Base-by-base conservation (phyloP, 2,888 invertebrate species). In the Sicus ferrugineus region DNA sequence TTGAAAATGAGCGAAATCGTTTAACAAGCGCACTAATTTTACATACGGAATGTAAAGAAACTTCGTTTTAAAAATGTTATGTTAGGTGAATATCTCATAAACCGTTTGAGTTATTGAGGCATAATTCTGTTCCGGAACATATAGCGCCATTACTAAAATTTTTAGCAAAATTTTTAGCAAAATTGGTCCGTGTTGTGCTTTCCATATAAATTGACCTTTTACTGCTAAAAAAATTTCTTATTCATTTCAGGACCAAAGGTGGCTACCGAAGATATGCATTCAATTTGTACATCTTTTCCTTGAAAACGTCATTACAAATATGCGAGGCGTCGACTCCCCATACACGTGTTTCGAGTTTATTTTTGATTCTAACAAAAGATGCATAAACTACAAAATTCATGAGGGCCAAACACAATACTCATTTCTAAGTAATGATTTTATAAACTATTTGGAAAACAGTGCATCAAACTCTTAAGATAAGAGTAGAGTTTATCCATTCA, bases 371-470 rank as follows among this genome's bases (percentile, higher is more conserved):
- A 6, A 23, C 46, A 31, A 16, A 16, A 6, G 19, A 14, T 9
- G 21, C 31, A 59, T 67, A 6, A 30, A 59, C n/a, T 67, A 30
- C 21, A 59, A 30, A 48, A 59, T n/a, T 19, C 67, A 67, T n/a
- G 21, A 28, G 19, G 59, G 67, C 6, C 30, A 58, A 34, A 59
- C 58, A 9, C 19, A 58, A 6, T 31, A 59, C 30, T 59, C 59
- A 23, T 67, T 67, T 58, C 31, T 59, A 59, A 28, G 21, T 28
- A 59, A 67, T 3, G 58, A 48, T 23, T 59, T 48, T 19, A 58
- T 67, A 21, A 31, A 56, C n/a, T 21, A 23, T 21, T 30, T 67
- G 21, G 7, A 28, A 30, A 42, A 46, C 16, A 2, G 16, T 11
- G 26, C 54, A 26, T 54, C 26, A 54, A 4, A 28, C 14, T 11